Percentiles rank a stretch among this genome's conserved stretches.
Conservation (phyloP, 2,113 vertebrate genomes). For the Alouatta palliata region DNA sequence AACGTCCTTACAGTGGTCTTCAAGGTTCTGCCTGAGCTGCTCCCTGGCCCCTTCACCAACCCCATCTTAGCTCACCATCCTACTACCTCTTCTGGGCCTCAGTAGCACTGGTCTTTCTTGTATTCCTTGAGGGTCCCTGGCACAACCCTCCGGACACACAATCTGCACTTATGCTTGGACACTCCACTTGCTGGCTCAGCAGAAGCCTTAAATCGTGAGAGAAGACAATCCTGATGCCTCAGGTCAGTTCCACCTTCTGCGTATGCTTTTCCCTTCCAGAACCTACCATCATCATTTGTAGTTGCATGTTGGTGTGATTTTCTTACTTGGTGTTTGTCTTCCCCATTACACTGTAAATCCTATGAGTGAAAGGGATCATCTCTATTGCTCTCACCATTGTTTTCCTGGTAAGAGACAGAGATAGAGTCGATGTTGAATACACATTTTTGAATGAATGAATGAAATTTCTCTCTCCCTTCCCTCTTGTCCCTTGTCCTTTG, state of each 20-base stretch:
- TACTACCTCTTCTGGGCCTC: not conserved
- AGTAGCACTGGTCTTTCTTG: not conserved
- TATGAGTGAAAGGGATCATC: not conserved
- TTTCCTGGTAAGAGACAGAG: not conserved
- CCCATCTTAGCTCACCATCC: fast-evolving
- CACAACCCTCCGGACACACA: not conserved
- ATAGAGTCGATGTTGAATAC: not conserved
- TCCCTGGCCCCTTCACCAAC: not conserved
- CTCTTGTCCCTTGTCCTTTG: too few species aligned
- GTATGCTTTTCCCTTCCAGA: not conserved
- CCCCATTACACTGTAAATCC: not conserved
- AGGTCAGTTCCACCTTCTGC: not conserved
- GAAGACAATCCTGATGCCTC: not conserved
- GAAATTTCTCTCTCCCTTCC: not conserved
- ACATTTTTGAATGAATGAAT: not conserved
- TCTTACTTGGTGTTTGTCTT: not conserved
- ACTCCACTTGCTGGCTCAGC: not conserved
- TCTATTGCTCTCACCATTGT: not conserved
- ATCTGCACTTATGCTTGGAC: too few species aligned
- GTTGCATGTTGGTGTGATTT: not conserved
- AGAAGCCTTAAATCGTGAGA: not conserved
- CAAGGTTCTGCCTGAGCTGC: not conserved
- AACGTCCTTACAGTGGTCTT: not conserved
- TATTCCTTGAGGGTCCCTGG: not conserved
- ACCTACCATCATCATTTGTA: fast-evolving